Percentiles rank a stretch among this genome's conserved stretches.
phyloP scores from a whole-genome alignment of 92 coral and sea anemone species.

The Phenganax subtilis region DNA sequence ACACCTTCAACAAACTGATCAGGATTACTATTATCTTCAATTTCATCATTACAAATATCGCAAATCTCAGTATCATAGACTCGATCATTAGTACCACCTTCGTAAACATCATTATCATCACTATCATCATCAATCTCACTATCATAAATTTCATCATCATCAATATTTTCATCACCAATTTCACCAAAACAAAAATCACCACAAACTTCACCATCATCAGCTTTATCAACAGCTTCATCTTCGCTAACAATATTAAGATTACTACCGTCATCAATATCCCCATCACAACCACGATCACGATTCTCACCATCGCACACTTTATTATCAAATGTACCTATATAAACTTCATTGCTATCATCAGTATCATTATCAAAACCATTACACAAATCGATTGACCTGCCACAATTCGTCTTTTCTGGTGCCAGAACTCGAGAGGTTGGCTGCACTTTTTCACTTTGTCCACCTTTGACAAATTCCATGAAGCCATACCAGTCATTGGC shows the following conservation, averaged over 20 bases:
- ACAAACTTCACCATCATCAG: neutral
- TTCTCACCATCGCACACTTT: neutral
- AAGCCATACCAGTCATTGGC: conserved; percentile 64
- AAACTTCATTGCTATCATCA: neutral
- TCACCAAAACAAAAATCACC: neutral
- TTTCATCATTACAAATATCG: conserved; percentile 10
- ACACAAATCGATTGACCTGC: neutral
- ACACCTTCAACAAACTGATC: neutral
- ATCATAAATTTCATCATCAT: neutral
- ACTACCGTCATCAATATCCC: conserved; percentile 29
- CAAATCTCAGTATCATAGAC: neutral
- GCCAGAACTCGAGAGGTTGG: neutral
- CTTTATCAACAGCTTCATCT: conserved; percentile 16
- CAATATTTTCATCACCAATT: neutral
- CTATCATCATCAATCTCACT: conserved; percentile 4
- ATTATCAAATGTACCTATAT: neutral
- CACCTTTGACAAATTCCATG: conserved; percentile 6
- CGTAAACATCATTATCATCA: neutral
- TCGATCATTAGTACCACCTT: neutral
- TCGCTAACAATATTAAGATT: neutral
- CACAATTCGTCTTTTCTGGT: neutral
- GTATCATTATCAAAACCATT: neutral
- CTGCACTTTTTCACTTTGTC: neutral
- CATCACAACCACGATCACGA: conserved; percentile 23
- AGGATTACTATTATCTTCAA: conserved; percentile 18